phyloP scores from a whole-genome alignment of 2,113 vertebrate genomes.

The Xiphias gladius region DNA sequence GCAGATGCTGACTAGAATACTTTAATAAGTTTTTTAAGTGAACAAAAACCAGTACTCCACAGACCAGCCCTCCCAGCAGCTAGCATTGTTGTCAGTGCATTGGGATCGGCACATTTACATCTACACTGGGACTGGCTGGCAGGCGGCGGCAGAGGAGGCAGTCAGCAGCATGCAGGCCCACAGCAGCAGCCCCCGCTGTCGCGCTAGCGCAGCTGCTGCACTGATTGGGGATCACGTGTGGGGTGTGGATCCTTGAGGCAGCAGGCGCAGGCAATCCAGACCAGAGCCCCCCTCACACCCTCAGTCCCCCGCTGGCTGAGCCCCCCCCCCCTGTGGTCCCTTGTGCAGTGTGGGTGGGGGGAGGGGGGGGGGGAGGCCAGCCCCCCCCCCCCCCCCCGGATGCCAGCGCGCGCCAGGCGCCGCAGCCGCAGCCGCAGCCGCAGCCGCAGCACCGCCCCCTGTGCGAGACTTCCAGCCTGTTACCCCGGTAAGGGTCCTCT shows the following conservation, averaged over 20 bases:
- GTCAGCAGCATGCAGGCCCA: no score
- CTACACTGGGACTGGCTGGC: no score
- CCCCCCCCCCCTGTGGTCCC: constrained; percentile 91
- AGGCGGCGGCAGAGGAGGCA: no score
- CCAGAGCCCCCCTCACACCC: constrained; percentile 85
- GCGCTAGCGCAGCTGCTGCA: no score
- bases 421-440: constrained; percentile 67
- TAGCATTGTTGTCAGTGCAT: constrained; percentile 52
- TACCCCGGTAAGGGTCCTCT: constrained; percentile 80
- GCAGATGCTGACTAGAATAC: constrained; percentile 28
- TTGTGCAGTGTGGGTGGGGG: constrained; percentile 89
- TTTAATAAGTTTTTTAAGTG: background rate
- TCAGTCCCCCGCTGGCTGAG: constrained; percentile 86
- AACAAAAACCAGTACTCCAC: constrained; percentile 18
- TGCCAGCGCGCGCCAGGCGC: constrained; percentile 83
- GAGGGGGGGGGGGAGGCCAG: constrained; percentile 92
- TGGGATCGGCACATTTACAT: constrained; percentile 42
- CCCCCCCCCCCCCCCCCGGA: constrained; percentile 90
- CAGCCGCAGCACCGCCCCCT: constrained; percentile 79
- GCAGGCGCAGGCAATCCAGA: constrained; percentile 89
- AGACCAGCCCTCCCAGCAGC: constrained; percentile 58
- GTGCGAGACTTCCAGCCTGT: constrained; percentile 89
- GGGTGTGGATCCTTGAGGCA: constrained; percentile 81
- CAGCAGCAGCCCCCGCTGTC: no score
- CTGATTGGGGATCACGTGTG: constrained; percentile 78